phyloP scores from a whole-genome alignment of 23 tunicate species.

The Pegea sp. region DNA sequence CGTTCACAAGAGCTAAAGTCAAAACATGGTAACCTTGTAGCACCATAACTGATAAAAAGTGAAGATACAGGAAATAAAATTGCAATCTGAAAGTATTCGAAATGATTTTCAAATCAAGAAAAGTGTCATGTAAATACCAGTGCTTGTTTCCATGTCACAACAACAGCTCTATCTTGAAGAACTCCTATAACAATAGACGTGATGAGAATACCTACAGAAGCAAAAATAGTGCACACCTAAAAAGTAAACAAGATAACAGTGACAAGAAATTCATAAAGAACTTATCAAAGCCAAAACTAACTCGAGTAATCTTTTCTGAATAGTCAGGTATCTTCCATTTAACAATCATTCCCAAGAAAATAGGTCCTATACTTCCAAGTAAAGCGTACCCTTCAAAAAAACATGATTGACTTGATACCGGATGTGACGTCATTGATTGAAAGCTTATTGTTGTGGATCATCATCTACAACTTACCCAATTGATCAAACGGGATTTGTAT shows the following conservation, averaged over 20 bases:
- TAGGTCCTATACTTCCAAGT: conserved; percentile 12
- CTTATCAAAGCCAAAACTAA: too few species aligned
- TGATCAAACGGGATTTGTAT: conserved; percentile 16
- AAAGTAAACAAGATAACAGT: neutral
- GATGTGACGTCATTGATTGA: too few species aligned
- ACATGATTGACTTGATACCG: neutral
- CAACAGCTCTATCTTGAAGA: neutral
- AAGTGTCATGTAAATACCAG: neutral
- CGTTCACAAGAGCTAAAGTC: conserved; percentile 3
- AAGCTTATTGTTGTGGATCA: neutral
- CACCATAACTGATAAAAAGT: conserved; percentile 11
- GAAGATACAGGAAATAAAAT: conserved; percentile 5
- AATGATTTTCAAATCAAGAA: too few species aligned
- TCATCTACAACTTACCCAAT: too few species aligned
- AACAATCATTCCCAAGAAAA: conserved; percentile 7
- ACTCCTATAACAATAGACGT: neutral
- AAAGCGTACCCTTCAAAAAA: conserved; percentile 16
- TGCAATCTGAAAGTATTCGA: conserved; percentile 29
- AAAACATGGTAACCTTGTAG: conserved; percentile 19
- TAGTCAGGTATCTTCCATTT: conserved; percentile 14
- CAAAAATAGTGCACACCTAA: neutral
- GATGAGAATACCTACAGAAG: neutral
- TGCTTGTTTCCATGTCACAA: neutral
- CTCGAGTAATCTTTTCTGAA: conserved; percentile 12
- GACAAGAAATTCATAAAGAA: neutral